These are phyloP conservation scores for Dryas iulia DNA, from an alignment of 1,140 invertebrate species.

Conservation along the genomic window DNA sequence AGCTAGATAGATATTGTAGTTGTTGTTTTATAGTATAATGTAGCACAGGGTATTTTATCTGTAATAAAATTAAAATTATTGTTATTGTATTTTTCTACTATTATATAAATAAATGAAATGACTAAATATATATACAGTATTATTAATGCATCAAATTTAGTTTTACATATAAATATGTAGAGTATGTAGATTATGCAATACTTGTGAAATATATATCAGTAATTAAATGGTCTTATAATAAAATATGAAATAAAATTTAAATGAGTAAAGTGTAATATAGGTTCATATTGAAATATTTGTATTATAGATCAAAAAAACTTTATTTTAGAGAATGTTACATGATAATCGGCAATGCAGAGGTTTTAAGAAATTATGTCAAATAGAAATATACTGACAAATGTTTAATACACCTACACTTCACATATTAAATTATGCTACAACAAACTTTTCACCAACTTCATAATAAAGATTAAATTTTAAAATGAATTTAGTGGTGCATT, in stretches of 20 bases:
- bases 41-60: background rate
- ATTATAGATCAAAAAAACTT: constrained; percentile 76
- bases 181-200: background rate
- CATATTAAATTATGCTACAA: constrained; percentile 72
- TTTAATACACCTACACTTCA: constrained; percentile 76
- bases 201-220: background rate
- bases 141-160: background rate
- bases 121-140: background rate
- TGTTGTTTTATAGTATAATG: constrained; percentile 29
- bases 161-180: background rate
- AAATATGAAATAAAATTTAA: background rate
- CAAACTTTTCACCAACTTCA: constrained; percentile 58
- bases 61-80: background rate
- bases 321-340: constrained; percentile 79
- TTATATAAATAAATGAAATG: background rate
- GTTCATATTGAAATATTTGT: constrained; percentile 5
- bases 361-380: constrained; percentile 74
- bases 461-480: constrained; percentile 66
- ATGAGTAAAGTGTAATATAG: background rate
- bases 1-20: constrained; percentile 27
- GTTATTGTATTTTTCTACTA: background rate
- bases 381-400: constrained; percentile 76
- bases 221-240: background rate
- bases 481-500: constrained; percentile 58
- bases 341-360: constrained; percentile 79